Evolutionary conservation across 92 coral and sea anemone genomes (phyloP).

Genomic region (Virgularia gustaviana): DNA sequence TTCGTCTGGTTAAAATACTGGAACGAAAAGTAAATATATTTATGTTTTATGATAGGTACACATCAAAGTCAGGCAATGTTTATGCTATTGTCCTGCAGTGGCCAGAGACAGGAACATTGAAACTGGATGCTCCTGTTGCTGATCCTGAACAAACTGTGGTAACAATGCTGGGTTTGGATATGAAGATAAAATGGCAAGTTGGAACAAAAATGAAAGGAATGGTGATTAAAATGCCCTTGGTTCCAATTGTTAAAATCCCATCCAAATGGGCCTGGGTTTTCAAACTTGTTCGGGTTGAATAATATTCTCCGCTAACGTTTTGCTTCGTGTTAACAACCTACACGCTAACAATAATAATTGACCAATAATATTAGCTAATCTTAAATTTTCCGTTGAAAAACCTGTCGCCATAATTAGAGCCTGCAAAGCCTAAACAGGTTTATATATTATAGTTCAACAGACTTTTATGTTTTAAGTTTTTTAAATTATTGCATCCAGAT

Average conservation of each 20-base stretch:
- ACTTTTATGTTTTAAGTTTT: too few relatives aligned
- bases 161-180: conserved; percentile 74
- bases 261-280: conserved; percentile 93
- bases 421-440: too few relatives aligned
- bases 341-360: too few relatives aligned
- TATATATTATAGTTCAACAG: too few relatives aligned
- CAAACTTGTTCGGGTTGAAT: conserved; percentile 56
- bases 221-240: conserved; percentile 63
- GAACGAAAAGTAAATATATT: too few relatives aligned
- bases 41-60: conserved; percentile 65
- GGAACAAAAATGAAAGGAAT: conserved; percentile 53
- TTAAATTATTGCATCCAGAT: too few relatives aligned
- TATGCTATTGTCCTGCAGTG: conserved; percentile 74
- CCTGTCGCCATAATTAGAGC: too few relatives aligned
- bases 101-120: conserved; percentile 56
- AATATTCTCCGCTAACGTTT: too few relatives aligned
- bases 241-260: conserved; percentile 69
- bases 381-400: too few relatives aligned
- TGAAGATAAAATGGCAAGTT: conserved; percentile 66
- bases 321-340: not conserved
- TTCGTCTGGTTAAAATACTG: too few relatives aligned
- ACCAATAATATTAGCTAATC: too few relatives aligned
- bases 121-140: conserved; percentile 40
- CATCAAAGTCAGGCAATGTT: conserved; percentile 59
- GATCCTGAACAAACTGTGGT: conserved; percentile 46